Base-by-base conservation (phyloP, 2,113 vertebrate species). In the Sarotherodon lohbergeri region DNA sequence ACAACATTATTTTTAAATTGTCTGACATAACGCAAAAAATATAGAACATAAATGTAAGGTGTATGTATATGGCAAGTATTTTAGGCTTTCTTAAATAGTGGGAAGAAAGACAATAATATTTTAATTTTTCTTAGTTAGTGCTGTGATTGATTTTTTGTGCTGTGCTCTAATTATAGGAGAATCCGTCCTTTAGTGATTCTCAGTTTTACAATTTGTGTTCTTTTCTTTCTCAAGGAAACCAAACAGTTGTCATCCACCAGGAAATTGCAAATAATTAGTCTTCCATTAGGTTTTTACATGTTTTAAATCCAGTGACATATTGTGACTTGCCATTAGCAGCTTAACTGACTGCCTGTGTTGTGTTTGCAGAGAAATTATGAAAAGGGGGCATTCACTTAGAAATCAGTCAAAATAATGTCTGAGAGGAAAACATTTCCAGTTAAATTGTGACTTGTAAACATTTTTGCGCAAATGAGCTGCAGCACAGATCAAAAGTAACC, bases 291-390 rank as follows among this genome's bases (percentile, higher is more conserved):
- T 63, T 78, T 24, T 86, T 14, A 89, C 29, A 86, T n/a, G 59
- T 63, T 63, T 66, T 36, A 86, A 81, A 71, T 83, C 79, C 24
- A 22, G 29, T 85, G 85, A 89, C 55, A 80, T 55, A 83, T 80
- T 63, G 22, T 82, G 56, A 86, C 68, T 89, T 19, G 11, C 63
- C 56, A 76, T 87, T 85, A 88, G 71, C 83, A 55, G 34, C 61
- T 36, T 43, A 66, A 71, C 56, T 54, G 39, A 22, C 83, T 36
- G 7, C 34, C 81, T 80, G 22, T 80, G 54, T 54, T 41, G 78
- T 86, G 81, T 27, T 86, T 9, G 2, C 6, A 24, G 46, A 87
- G 73, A 80, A 81, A 82, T 68, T 59, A 8, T 83, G 63, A 36
- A 22, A 43, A 56, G 78, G 22, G 46, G 13, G 9, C 84, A 39